Evolutionary conservation across 2,888 invertebrate species (phyloP).

Genomic region (Meta bourneti): DNA sequence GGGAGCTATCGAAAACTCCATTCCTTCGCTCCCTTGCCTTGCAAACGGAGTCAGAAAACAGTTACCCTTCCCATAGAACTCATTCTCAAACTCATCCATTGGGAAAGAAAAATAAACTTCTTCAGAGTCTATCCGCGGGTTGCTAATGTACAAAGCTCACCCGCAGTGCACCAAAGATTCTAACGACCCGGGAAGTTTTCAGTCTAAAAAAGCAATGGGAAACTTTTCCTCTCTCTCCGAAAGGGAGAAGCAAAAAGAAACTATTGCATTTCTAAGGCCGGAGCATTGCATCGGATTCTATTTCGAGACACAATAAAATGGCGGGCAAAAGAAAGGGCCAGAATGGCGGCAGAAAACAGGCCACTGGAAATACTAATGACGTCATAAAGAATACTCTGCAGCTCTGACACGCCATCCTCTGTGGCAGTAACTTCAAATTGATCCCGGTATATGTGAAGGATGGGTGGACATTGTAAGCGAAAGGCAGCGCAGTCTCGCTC

Average conservation of each 20-base stretch:
- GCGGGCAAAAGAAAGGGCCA: slow-evolving; percentile 26
- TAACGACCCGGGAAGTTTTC: slow-evolving; percentile 26
- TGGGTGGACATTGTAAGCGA: slow-evolving; percentile 36
- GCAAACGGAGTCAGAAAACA: background rate
- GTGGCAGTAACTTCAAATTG: slow-evolving; percentile 64
- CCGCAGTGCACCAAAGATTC: slow-evolving; percentile 38
- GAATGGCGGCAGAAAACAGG: slow-evolving; percentile 51
- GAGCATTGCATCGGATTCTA: slow-evolving; percentile 51
- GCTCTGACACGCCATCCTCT: slow-evolving; percentile 22
- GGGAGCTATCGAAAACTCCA: background rate
- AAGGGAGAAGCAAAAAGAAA: slow-evolving; percentile 3
- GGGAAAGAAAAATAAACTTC: slow-evolving; percentile 15
- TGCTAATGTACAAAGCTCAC: slow-evolving; percentile 23
- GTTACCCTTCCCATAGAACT: background rate
- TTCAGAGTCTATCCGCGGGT: background rate
- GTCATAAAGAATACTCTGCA: slow-evolving; percentile 55
- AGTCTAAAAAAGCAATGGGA: slow-evolving; percentile 41
- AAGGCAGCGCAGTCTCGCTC: slow-evolving; percentile 18
- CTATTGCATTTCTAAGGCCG: slow-evolving; percentile 40
- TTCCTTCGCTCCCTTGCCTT: background rate
- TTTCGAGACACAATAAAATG: slow-evolving; percentile 66
- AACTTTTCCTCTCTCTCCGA: slow-evolving; percentile 4
- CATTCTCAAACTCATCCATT: background rate
- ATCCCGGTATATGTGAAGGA: slow-evolving; percentile 46
- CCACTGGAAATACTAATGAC: slow-evolving; percentile 70